A percentile compares a stretch with the other conserved stretches of the same genome.
Evolutionary conservation across 2,797 vertebrate species (phyloP).

Genomic region (Rallus crepitans): DNA sequence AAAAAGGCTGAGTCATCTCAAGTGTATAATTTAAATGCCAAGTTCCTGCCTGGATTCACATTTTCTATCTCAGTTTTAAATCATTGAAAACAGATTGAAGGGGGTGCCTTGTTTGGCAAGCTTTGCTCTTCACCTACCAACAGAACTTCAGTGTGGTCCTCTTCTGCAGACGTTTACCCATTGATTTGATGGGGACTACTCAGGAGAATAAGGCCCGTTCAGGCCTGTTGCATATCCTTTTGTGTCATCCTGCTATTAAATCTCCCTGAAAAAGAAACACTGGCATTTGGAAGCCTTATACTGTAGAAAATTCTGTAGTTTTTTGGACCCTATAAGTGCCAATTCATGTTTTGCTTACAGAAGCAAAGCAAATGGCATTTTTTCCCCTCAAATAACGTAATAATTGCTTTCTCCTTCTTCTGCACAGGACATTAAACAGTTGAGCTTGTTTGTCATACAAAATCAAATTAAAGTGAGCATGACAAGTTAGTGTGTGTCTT

Average conservation of each 20-base stretch:
- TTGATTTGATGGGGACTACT: background rate
- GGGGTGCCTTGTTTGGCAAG: background rate
- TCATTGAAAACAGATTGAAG: background rate
- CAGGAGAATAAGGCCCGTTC: conserved; percentile 6
- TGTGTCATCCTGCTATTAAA: background rate
- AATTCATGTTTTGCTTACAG: background rate
- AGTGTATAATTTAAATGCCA: background rate
- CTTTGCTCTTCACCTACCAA: background rate
- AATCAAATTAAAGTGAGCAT: background rate
- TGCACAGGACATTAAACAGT: background rate
- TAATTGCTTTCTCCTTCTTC: background rate
- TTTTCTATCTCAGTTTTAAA: background rate
- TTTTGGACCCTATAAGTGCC: background rate
- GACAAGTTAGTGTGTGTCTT: background rate
- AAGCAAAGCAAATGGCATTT: background rate
- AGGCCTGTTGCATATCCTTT: background rate
- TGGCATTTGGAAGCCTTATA: background rate
- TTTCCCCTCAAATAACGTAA: background rate
- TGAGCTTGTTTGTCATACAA: background rate
- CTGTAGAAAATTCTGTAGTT: background rate
- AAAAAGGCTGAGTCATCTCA: background rate
- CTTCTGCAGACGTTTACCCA: background rate
- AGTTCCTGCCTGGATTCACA: conserved; percentile 2
- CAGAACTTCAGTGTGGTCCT: conserved; percentile 4
- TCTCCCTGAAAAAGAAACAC: background rate